A percentile compares a stretch with the other conserved stretches of the same genome.
phyloP scores from a whole-genome alignment of 1,140 invertebrate genomes.

The Hydropsyche tenuis region DNA sequence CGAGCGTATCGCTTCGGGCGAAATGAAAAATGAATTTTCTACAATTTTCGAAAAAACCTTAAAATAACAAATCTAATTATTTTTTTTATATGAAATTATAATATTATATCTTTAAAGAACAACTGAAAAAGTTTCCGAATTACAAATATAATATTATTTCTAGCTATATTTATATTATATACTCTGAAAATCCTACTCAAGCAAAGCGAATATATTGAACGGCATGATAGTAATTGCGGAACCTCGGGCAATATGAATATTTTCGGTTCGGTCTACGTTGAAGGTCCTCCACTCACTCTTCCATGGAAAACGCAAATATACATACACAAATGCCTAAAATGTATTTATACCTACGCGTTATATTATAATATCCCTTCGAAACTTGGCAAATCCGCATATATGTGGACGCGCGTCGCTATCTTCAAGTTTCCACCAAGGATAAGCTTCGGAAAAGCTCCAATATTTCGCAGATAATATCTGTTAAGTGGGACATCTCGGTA shows the following conservation, averaged over 20 bases:
- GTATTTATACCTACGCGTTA: no score
- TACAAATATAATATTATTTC: no score
- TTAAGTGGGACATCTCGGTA: background rate
- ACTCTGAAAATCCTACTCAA: background rate
- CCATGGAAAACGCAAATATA: no score
- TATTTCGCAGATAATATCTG: constrained; percentile 18
- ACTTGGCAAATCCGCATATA: background rate
- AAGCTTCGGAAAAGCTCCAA: constrained; percentile 14
- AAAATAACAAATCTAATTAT: no score
- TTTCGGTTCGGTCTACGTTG: constrained; percentile 4
- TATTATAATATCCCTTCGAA: background rate
- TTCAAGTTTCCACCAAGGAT: background rate
- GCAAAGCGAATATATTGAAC: background rate
- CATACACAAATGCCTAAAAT: no score
- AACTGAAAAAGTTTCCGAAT: no score
- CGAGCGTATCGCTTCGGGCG: no score
- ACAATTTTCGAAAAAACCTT: no score
- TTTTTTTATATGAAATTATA: no score
- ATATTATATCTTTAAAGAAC: no score
- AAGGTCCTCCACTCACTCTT: background rate
- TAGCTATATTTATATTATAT: background rate
- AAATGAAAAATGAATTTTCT: no score
- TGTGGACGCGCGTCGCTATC: background rate
- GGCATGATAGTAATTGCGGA: constrained; percentile 15
- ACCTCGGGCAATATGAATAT: constrained; percentile 21